phyloP scores from a whole-genome alignment of 2,888 invertebrate genomes.

The Idaea straminata region DNA sequence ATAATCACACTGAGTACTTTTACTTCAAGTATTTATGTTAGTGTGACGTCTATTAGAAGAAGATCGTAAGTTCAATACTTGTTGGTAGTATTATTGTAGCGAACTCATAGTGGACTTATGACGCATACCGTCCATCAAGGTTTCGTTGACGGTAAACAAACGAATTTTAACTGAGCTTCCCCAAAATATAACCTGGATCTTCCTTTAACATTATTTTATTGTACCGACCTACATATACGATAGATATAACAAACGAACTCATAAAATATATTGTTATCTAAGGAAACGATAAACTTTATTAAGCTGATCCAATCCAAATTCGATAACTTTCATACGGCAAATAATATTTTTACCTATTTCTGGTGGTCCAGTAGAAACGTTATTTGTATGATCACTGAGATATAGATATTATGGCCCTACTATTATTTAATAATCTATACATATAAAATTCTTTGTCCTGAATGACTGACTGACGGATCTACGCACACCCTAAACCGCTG shows the following conservation, averaged over 20 bases:
- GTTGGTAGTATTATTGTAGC: no score
- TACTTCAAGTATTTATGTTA: no score
- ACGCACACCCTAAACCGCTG: no score
- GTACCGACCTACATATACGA: neutral
- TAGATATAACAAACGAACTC: neutral
- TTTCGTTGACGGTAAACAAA: no score
- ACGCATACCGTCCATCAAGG: no score
- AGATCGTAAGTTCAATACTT: no score
- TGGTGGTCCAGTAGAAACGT: conserved; percentile 2
- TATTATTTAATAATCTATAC: no score
- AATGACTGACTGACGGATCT: no score
- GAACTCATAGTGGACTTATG: no score
- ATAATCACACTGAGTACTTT: no score
- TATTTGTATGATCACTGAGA: neutral
- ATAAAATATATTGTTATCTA: neutral
- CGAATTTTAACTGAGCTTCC: neutral
- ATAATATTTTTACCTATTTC: neutral
- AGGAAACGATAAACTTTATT: neutral
- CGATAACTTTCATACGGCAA: conserved; percentile 7
- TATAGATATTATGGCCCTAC: neutral
- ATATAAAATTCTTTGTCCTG: no score
- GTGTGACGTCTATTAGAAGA: no score
- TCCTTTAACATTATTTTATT: neutral
- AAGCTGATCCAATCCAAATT: neutral
- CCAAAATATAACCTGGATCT: neutral